Percentiles rank a stretch among this genome's conserved stretches.
phyloP scores from a whole-genome alignment of 1,140 invertebrate species.

The Polypedilum vanderplanki region DNA sequence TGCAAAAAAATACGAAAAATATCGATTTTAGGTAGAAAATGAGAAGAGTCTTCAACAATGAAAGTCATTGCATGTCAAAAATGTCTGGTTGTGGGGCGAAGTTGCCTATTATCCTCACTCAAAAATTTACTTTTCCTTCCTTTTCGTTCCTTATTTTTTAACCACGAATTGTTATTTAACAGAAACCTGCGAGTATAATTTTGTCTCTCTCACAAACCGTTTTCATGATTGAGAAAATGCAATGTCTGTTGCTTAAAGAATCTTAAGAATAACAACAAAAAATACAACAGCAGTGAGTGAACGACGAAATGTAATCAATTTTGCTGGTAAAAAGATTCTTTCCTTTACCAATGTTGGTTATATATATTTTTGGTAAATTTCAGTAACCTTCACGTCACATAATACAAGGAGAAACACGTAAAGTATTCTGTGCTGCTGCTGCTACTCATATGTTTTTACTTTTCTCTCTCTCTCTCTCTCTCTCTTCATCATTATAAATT shows the following conservation, averaged over 20 bases:
- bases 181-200: too few species aligned
- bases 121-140: background rate
- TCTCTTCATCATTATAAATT: background rate
- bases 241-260: too few species aligned
- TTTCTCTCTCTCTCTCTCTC: background rate
- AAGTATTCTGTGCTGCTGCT: background rate
- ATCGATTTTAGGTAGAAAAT: background rate
- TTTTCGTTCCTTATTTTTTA: background rate
- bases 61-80: slow-evolving; percentile 5
- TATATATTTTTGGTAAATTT: background rate
- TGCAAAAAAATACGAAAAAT: background rate
- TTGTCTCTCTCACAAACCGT: too few species aligned
- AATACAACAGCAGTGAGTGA: too few species aligned
- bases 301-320: background rate
- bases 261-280: too few species aligned
- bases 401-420: background rate
- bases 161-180: too few species aligned
- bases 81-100: background rate
- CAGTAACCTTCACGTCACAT: slow-evolving; percentile 9
- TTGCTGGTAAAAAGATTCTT: background rate
- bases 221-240: too few species aligned
- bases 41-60: background rate
- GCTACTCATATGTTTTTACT: slow-evolving; percentile 7
- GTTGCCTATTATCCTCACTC: background rate
- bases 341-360: background rate